These are phyloP conservation scores for Macaria notata DNA, from an alignment of 2,888 invertebrate genomes.

Conservation along the genomic window DNA sequence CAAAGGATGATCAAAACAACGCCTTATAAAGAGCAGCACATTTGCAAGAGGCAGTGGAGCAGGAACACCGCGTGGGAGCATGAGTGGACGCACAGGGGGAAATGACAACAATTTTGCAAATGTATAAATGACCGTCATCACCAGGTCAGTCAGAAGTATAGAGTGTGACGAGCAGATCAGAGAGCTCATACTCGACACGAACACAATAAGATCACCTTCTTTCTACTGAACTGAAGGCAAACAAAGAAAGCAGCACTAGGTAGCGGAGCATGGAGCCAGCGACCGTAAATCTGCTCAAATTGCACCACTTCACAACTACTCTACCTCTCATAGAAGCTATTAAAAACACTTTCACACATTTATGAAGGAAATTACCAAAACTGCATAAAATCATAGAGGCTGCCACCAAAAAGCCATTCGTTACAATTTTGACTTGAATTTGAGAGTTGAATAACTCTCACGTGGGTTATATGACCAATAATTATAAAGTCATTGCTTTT, in stretches of 20 bases:
- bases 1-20: too few species aligned
- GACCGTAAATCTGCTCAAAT: constrained; percentile 16
- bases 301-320: constrained; percentile 9
- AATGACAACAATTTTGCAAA: too few species aligned
- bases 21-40: too few species aligned
- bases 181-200: constrained; percentile 3
- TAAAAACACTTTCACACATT: constrained; percentile 30
- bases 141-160: too few species aligned
- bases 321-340: constrained; percentile 11
- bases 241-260: constrained; percentile 29
- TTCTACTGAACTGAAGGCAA: constrained; percentile 17
- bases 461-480: too few species aligned
- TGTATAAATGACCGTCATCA: too few species aligned
- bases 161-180: constrained; percentile 1
- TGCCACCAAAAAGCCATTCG: too few species aligned
- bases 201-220: constrained; percentile 4
- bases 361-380: background rate
- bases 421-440: too few species aligned
- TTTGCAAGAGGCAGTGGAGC: constrained; percentile 7
- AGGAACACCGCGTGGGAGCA: constrained; percentile 33
- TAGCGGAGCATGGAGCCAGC: constrained; percentile 28
- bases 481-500: too few species aligned
- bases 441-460: too few species aligned
- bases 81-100: constrained; percentile 42
- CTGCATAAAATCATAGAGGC: too few species aligned